Base-by-base conservation (phyloP, 2,888 invertebrate genomes). In the Monoplex corrugatus region DNA sequence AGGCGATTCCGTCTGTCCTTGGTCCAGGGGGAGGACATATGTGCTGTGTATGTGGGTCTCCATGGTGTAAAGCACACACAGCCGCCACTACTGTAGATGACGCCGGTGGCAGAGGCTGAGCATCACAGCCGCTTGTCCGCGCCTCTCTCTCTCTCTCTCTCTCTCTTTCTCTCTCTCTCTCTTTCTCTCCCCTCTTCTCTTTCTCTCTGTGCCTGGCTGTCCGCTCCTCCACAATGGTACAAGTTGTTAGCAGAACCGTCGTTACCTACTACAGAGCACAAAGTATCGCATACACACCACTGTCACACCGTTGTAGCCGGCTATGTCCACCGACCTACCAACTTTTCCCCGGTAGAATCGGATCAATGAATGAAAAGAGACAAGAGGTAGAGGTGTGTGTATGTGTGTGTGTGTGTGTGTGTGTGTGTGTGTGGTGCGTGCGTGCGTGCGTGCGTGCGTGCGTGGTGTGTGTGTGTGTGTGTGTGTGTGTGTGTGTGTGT, bases 311-410 rank as follows among this genome's bases (percentile, higher is more conserved):
- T 0, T 1, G 35, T 78, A 28, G 6, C 23, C 32, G 32, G 10
- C 43, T 13, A n/a, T 82, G 82, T 82, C 82, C 82, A 82, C 32
- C 82, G 45, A 13, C 75, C 16, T 38, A 38, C n/a, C 28, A 57
- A 28, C 28, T n/a, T n/a, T n/a, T n/a, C n/a, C n/a, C n/a, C 68
- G 16, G 78, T 32, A 78, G 82, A 82, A 82, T 82, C 32, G 23
- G 82, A 82, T 82, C 82, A 82, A 82, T 82, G 45, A 44, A 6
- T 44, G 82, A 38, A 82, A 82, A 32, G n/a, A 45, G 43, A 80
- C 23, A 23, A 28, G 5, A 19, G 68, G n/a, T 19, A 10, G 82
- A 82, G 45, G 84, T 19, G 50, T 13, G 84, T 23, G n/a, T n/a
- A n/a, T n/a, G n/a, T n/a, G n/a, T n/a, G n/a, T n/a, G n/a, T n/a